A percentile compares a stretch with the other conserved stretches of the same genome.
Conservation (phyloP, 2,113 vertebrate genomes). For the Lepidothrix coronata region DNA sequence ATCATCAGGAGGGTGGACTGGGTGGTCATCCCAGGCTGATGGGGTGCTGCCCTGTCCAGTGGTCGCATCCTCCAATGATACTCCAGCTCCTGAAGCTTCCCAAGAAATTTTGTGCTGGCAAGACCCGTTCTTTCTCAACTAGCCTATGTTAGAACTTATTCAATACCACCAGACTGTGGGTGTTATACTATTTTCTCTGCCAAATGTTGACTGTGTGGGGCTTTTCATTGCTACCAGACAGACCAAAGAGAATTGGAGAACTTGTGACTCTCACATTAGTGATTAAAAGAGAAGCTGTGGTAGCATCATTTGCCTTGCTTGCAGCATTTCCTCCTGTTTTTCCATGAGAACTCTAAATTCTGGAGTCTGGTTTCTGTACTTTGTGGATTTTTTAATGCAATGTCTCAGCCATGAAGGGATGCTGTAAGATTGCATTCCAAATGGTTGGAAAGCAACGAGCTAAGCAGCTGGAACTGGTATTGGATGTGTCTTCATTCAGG, state of each 20-base stretch:
- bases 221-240: background rate
- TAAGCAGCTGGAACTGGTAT: background rate
- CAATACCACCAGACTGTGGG: background rate
- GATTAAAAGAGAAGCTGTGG: background rate
- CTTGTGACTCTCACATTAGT: background rate
- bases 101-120: background rate
- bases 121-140: background rate
- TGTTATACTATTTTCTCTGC: background rate
- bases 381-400: fast-evolving
- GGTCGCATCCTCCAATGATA: background rate
- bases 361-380: background rate
- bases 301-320: background rate
- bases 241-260: background rate
- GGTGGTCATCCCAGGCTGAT: background rate
- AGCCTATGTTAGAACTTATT: background rate
- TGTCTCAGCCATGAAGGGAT: background rate
- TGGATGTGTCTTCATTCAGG: background rate
- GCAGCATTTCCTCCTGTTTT: background rate
- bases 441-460: background rate
- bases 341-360: background rate
- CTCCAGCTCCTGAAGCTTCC: background rate
- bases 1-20: background rate
- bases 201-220: background rate
- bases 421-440: background rate
- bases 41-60: background rate